Conservation (phyloP, 2,888 invertebrate species). For the Thelaira solivaga region DNA sequence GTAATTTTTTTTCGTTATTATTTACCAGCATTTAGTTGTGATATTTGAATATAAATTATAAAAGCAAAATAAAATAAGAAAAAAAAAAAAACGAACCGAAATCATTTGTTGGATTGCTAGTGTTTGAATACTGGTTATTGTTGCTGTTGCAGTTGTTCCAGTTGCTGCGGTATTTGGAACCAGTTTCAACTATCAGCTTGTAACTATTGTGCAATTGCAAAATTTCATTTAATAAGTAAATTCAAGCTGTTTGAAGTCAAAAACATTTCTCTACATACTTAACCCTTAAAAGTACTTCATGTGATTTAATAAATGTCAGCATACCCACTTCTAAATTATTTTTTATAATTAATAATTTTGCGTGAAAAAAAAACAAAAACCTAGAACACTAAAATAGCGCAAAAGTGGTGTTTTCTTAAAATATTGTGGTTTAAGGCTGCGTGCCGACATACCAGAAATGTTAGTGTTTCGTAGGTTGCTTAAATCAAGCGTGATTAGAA, state of each 20-base stretch:
- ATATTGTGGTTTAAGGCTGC: no score
- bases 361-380: no score
- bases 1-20: conserved; percentile 6
- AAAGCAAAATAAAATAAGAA: conserved; percentile 10
- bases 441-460: no score
- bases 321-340: no score
- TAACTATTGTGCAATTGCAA: conserved; percentile 58
- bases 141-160: conserved; percentile 4
- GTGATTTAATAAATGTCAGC: no score
- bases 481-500: no score
- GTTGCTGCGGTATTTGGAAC: conserved; percentile 40
- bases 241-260: not conserved
- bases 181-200: conserved; percentile 51
- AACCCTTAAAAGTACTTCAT: conserved; percentile 12
- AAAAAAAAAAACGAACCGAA: conserved; percentile 7
- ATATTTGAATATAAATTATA: conserved; percentile 40
- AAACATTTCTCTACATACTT: not conserved
- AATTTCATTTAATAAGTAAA: conserved; percentile 25
- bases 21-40: conserved; percentile 30
- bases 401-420: no score
- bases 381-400: no score
- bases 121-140: conserved; percentile 43
- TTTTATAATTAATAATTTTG: no score
- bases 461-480: no score
- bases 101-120: conserved; percentile 34